These are phyloP conservation scores for Harpalus rufipes DNA, from an alignment of 2,888 invertebrate species.

Conservation along the genomic window DNA sequence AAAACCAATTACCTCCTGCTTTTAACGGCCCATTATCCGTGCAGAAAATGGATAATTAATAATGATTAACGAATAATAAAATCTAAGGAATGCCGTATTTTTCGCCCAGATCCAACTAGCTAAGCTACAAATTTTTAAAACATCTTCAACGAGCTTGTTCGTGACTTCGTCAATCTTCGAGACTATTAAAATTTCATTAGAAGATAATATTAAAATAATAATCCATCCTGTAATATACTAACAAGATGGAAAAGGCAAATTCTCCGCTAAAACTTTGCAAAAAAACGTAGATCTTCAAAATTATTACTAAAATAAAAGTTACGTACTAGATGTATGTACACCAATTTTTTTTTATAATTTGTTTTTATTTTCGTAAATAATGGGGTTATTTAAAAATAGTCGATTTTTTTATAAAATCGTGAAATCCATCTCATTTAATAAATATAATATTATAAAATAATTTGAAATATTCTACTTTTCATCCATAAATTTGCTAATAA, in stretches of 20 bases:
- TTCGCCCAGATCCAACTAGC: conserved; percentile 24
- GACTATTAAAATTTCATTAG: conserved; percentile 46
- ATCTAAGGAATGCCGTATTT: conserved; percentile 17
- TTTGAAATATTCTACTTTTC: too few relatives aligned
- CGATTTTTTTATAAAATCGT: too few relatives aligned
- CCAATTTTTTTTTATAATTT: too few relatives aligned
- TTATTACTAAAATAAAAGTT: too few relatives aligned
- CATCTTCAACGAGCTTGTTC: conserved; percentile 9
- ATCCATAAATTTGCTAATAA: too few relatives aligned
- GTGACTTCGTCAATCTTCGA: conserved; percentile 18
- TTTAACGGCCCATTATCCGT: conserved; percentile 1
- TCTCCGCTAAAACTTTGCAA: background rate
- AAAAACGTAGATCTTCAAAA: too few relatives aligned
- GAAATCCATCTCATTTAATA: too few relatives aligned
- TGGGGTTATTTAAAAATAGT: too few relatives aligned
- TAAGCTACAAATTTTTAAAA: background rate
- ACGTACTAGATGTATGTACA: background rate
- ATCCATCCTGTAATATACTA: conserved; percentile 13
- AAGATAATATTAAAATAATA: conserved; percentile 48
- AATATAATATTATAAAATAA: too few relatives aligned
- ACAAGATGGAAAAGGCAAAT: conserved; percentile 12
- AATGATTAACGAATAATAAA: conserved; percentile 48
- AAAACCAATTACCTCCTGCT: conserved; percentile 1
- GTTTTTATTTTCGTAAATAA: too few relatives aligned
- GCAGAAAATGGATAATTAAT: conserved; percentile 33